Evolutionary conservation across 2,888 invertebrate species (phyloP).

Genomic region (Cloeon dipterum): DNA sequence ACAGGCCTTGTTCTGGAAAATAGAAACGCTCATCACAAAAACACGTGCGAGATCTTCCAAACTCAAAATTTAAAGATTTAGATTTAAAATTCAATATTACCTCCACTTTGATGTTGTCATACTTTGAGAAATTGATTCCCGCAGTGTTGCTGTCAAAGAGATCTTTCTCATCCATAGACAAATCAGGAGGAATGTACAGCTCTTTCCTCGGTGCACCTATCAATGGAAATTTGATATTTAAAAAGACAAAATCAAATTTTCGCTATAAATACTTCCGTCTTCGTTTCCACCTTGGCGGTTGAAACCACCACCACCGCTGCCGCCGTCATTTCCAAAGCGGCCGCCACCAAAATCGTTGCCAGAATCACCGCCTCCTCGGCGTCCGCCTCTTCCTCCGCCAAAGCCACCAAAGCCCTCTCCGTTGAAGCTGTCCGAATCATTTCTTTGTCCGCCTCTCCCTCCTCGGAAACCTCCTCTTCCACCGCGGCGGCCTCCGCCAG

Average conservation of each 20-base stretch:
- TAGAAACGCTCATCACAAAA: no score
- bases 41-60: no score
- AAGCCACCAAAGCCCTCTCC: constrained; percentile 9
- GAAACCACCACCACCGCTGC: constrained; percentile 8
- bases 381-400: constrained; percentile 9
- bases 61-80: neutral
- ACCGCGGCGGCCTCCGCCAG: constrained; percentile 2
- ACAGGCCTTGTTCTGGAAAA: no score
- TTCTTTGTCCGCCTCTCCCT: constrained; percentile 12
- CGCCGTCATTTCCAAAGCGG: constrained; percentile 9
- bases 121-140: constrained; percentile 85
- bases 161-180: constrained; percentile 40
- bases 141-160: constrained; percentile 46
- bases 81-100: constrained; percentile 22
- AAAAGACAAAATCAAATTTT: neutral
- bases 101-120: constrained; percentile 68
- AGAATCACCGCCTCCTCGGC: constrained; percentile 11
- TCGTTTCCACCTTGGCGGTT: neutral
- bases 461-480: constrained; percentile 18
- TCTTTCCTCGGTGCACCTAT: constrained; percentile 24
- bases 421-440: constrained; percentile 10
- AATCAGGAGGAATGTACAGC: constrained; percentile 49
- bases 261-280: neutral
- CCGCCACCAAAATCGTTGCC: constrained; percentile 9
- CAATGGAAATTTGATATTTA: neutral